A percentile compares a stretch with the other conserved stretches of the same genome.
Conservation (phyloP, 2,113 vertebrate genomes). For the Gymnobelideus leadbeateri region DNA sequence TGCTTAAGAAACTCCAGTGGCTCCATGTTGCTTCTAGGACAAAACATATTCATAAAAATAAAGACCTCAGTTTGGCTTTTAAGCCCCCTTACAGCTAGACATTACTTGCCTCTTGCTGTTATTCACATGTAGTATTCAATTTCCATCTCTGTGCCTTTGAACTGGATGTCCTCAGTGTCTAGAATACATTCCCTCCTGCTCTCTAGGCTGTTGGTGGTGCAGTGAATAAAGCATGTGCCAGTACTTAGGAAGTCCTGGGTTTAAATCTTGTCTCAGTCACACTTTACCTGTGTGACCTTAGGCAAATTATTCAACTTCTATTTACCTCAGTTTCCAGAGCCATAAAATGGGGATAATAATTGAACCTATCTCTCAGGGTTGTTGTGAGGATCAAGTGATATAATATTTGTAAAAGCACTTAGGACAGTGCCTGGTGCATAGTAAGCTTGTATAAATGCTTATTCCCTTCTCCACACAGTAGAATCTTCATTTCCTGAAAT, state of each 20-base stretch:
- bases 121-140: too few relatives aligned
- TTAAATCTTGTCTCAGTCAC: constrained; percentile 4
- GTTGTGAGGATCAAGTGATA: not conserved
- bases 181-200: too few relatives aligned
- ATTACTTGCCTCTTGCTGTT: not conserved
- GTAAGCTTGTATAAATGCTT: too few relatives aligned
- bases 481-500: not conserved
- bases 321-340: not conserved
- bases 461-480: not conserved
- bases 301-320: not conserved
- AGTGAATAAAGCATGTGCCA: not conserved
- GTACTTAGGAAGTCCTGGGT: not conserved
- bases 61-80: not conserved
- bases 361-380: not conserved
- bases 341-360: not conserved
- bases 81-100: not conserved
- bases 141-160: not conserved
- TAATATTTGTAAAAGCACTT: not conserved
- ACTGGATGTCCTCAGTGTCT: too few relatives aligned
- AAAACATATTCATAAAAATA: not conserved
- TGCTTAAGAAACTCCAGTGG: not conserved
- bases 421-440: not conserved
- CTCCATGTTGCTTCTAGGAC: not conserved
- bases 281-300: not conserved
- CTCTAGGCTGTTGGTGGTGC: too few relatives aligned